A percentile compares a stretch with the other conserved stretches of the same genome.
These are phyloP conservation scores for Pemphigus obesinymphae DNA, from an alignment of 1,140 invertebrate genomes.

Conservation along the genomic window DNA sequence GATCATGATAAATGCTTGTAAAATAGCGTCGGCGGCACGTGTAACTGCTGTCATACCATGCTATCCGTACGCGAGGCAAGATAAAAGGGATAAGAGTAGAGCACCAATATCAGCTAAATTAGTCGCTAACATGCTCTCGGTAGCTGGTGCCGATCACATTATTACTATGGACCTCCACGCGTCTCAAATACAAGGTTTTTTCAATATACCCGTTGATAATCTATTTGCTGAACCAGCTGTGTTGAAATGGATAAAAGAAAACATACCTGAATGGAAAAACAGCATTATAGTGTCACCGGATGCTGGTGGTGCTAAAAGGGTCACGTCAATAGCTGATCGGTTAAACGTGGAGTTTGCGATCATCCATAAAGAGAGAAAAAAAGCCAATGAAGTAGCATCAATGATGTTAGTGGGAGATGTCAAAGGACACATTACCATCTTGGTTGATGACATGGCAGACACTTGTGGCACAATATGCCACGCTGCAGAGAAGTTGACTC, in stretches of 20 bases:
- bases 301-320: constrained; percentile 96
- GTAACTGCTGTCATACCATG: constrained; percentile 98
- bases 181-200: constrained; percentile 99
- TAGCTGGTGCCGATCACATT: constrained; percentile 97
- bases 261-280: constrained; percentile 95
- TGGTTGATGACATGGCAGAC: constrained; percentile 99
- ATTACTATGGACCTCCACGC: constrained; percentile 99
- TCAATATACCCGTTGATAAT: constrained; percentile 99
- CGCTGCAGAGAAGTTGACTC: constrained; percentile 90
- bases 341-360: constrained; percentile 97
- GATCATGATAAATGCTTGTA: constrained; percentile 99
- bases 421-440: constrained; percentile 88
- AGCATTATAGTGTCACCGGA: constrained; percentile 98
- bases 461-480: constrained; percentile 98
- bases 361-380: constrained; percentile 97
- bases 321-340: constrained; percentile 90
- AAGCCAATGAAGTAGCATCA: constrained; percentile 94
- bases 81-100: constrained; percentile 99
- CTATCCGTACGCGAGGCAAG: constrained; percentile 97
- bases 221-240: constrained; percentile 97
- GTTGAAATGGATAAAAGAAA: constrained; percentile 97
- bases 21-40: constrained; percentile 96
- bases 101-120: constrained; percentile 98
- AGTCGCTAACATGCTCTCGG: constrained; percentile 97
- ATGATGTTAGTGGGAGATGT: constrained; percentile 98